These are phyloP conservation scores for Coptodon rendalli DNA, from an alignment of 2,113 vertebrate genomes.

Conservation along the genomic window DNA sequence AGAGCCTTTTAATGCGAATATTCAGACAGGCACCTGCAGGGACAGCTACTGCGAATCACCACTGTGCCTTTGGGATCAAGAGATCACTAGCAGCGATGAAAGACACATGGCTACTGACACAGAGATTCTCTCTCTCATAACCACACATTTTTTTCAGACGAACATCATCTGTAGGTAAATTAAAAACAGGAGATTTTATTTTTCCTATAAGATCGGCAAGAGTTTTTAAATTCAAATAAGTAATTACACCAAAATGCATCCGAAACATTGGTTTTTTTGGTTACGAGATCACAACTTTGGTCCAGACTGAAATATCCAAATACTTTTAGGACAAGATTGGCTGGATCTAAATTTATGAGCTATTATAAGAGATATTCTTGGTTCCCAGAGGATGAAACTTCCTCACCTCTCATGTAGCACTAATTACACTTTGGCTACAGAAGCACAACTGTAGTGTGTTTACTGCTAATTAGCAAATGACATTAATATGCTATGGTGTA, in stretches of 20 bases:
- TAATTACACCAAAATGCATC: not conserved
- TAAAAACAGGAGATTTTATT: not conserved
- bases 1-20: constrained; percentile 35
- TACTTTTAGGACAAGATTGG: not conserved
- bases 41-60: not conserved
- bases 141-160: not conserved
- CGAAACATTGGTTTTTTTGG: not conserved
- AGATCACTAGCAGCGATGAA: not conserved
- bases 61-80: constrained; percentile 6
- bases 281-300: not conserved
- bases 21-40: constrained; percentile 34
- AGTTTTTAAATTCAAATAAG: not conserved
- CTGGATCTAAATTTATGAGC: not conserved
- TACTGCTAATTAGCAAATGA: not conserved
- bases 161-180: not conserved
- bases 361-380: not conserved
- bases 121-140: not conserved
- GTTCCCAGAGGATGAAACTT: not conserved
- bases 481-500: not conserved
- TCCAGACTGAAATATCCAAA: not conserved
- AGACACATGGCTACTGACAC: not conserved
- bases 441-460: not conserved
- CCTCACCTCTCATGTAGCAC: not conserved
- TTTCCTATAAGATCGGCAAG: not conserved
- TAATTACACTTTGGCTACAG: not conserved